A percentile compares a stretch with the other conserved stretches of the same genome.
These are phyloP conservation scores for Cossypha polioptera DNA, from an alignment of 2,797 vertebrate species.

Conservation along the genomic window DNA sequence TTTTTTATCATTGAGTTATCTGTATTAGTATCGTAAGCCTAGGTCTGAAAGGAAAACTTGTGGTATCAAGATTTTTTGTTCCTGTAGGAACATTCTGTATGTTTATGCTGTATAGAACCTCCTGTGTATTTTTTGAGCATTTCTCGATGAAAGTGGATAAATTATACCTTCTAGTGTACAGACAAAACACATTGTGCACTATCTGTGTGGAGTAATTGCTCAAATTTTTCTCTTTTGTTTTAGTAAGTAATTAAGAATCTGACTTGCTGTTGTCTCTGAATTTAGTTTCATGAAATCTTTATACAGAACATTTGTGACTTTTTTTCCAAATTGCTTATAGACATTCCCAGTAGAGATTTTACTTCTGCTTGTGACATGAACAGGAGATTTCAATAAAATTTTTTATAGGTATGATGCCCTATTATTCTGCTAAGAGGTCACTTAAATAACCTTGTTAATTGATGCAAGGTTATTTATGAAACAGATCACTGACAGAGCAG, in stretches of 20 bases:
- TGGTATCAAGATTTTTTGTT: background rate
- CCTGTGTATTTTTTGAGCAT: background rate
- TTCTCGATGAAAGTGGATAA: background rate
- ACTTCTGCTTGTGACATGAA: background rate
- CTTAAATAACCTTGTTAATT: conserved; percentile 30
- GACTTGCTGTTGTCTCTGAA: background rate
- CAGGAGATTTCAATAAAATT: background rate
- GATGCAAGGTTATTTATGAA: conserved; percentile 12
- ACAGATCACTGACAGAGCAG: background rate
- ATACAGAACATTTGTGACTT: background rate
- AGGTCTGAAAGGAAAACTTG: background rate
- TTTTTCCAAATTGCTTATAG: background rate
- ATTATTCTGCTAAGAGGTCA: background rate
- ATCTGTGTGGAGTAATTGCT: background rate
- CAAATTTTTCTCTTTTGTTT: background rate
- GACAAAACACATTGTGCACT: background rate
- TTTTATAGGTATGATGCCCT: background rate
- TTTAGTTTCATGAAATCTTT: conserved; percentile 13
- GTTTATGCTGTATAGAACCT: background rate
- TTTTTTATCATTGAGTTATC: background rate
- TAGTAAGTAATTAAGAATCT: conserved; percentile 9
- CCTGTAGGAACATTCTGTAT: background rate
- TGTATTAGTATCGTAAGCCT: background rate
- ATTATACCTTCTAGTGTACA: background rate
- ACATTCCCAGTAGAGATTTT: background rate